Base-by-base conservation (phyloP, 2,113 vertebrate species). In the Percopsis transmontana region DNA sequence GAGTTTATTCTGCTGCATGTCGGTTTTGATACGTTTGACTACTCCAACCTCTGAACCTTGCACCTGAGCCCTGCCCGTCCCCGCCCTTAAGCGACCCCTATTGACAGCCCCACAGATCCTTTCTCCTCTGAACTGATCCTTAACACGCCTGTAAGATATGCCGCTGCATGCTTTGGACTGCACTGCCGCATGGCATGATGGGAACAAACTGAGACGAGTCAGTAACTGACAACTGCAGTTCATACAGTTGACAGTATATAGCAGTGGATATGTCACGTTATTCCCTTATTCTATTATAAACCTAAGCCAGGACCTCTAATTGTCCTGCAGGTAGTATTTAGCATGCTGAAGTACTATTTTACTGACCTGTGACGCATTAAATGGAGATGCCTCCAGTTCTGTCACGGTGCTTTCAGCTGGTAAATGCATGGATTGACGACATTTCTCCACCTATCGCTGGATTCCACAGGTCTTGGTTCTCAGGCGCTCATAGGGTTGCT, bases 1-100 rank as follows among this genome's bases (percentile, higher is more conserved):
- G 92, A 92, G 79, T 90, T 88, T 81, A 85, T 85, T 91, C 85
- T 90, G 90, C 88, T 92, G 92, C 92, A 92, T 93, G 91, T 85
- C 86, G 81, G 41, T 86, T 89, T 84, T 78, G 77, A 80, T 74
- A 76, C 80, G 59, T 86, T 87, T 91, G 85, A 77, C 65, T 68
- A 69, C 76, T 76, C 14, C 8, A 55, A 1, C 21, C 24, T 21
- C 18, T 45, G 15, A 47, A 62, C 48, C 20, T 20, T 11, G 16
- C 6, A 15, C 18, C 48, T n/a, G 12, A 45, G 16, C 5, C 27
- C 27, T 5, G 2, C 27, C 5, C 27, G 13, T 14, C 44, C 45
- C 45, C 45, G 4, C 45, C 18, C 18, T 6, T 0, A 10, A 50
- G 48, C 48, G 2, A 50, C n/a, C 5, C 48, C n/a, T 19, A n/a